phyloP scores from a whole-genome alignment of 2,113 vertebrate species.

The Lycocorax pyrrhopterus region DNA sequence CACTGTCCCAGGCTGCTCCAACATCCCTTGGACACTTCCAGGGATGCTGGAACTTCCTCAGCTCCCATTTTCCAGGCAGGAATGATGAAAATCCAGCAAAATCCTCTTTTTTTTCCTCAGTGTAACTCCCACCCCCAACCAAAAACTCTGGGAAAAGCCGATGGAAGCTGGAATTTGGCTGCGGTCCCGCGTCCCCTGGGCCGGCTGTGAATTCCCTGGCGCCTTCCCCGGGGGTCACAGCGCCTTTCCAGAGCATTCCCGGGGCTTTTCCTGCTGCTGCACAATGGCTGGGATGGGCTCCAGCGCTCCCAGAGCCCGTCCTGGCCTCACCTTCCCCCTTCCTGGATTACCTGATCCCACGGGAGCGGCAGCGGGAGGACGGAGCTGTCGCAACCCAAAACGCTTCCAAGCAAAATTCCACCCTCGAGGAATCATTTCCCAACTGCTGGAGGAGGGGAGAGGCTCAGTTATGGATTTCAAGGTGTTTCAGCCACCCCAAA shows the following conservation, averaged over 20 bases:
- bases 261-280: not conserved
- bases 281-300: not conserved
- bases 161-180: not conserved
- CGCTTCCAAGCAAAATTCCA: not conserved
- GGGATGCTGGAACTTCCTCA: not conserved
- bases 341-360: not conserved
- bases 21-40: not conserved
- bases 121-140: no score
- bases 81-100: not conserved
- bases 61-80: not conserved
- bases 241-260: not conserved
- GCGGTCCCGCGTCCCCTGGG: rapidly evolving
- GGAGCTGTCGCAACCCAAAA: not conserved
- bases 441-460: not conserved
- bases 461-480: not conserved
- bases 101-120: not conserved
- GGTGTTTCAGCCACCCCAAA: not conserved
- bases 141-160: not conserved
- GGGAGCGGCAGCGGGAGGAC: not conserved
- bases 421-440: not conserved
- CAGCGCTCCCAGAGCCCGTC: not conserved
- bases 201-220: not conserved
- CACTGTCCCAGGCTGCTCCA: not conserved
- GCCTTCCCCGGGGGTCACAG: not conserved
- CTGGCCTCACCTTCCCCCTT: not conserved